Percentiles rank a stretch among this genome's conserved stretches.
Evolutionary conservation across 2,888 invertebrate species (phyloP).

Genomic region (Hermaeophaga mercurialis): DNA sequence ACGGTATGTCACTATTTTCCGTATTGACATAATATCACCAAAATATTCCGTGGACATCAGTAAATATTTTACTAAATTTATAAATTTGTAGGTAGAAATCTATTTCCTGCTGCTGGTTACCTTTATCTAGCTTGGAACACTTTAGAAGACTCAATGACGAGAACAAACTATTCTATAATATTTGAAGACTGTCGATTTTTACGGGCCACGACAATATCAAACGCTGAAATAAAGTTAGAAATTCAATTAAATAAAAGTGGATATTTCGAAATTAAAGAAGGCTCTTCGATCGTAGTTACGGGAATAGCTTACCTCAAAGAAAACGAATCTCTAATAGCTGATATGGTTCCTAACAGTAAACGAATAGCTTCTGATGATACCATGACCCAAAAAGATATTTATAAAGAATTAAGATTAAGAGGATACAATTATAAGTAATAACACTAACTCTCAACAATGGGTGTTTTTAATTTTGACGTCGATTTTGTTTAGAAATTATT

Average conservation of each 20-base stretch:
- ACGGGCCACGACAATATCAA: conserved; percentile 60
- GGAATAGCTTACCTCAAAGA: conserved; percentile 23
- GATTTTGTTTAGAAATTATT: too few relatives aligned
- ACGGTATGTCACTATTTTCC: conserved; percentile 54
- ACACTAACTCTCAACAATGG: too few relatives aligned
- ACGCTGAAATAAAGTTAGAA: conserved; percentile 45
- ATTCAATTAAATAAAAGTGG: conserved; percentile 34
- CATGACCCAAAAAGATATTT: conserved; percentile 66
- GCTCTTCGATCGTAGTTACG: conserved; percentile 33
- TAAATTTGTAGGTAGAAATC: conserved; percentile 37
- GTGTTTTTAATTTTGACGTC: too few relatives aligned
- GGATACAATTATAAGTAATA: conserved; percentile 64
- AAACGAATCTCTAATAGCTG: background rate
- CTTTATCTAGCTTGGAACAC: conserved; percentile 58
- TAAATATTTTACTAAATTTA: too few relatives aligned
- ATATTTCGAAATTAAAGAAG: conserved; percentile 47
- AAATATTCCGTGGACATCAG: too few relatives aligned
- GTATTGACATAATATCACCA: background rate
- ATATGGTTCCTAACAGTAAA: background rate
- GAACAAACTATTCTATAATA: conserved; percentile 41
- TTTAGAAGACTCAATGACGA: conserved; percentile 46
- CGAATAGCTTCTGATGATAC: background rate
- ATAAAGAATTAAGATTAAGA: conserved; percentile 70
- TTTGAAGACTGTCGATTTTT: conserved; percentile 66
- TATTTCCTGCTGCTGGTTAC: conserved; percentile 67